Evolutionary conservation across 1,140 invertebrate species (phyloP), one percentile per base, ranked within the genome.

Genomic region (Drosophila simulans): DNA sequence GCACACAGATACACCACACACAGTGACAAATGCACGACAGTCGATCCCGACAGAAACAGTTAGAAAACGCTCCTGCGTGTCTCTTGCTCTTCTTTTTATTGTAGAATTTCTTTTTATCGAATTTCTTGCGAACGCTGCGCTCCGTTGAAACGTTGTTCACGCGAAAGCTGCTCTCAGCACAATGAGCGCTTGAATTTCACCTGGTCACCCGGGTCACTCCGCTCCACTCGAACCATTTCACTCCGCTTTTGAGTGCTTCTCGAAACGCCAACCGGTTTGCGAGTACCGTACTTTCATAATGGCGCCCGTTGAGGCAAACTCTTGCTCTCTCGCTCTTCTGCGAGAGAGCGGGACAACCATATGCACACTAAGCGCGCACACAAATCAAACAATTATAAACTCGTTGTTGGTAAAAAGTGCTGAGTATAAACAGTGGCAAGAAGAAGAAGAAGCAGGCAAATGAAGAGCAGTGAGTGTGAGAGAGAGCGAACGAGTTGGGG

Each of bases 111-210:
- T n/a, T 68, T 53, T 70, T 12, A 52, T 62, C 7, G 4, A 31
- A 51, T 39, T 40, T 34, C 43, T 42, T 71, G 12, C 45, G 45
- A 37, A 58, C 42, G 37, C 49, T 63, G 56, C 53, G 63, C 54
- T 75, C 74, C 73, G 77, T 73, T 77, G 59, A 20, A 75, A 91
- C 89, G 89, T 91, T 91, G 89, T 88, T 89, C 73, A 91, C 89
- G 85, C 83, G 89, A 91, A 91, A 91, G 84, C 89, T 80, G 81
- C 84, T 90, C 86, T 83, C 69, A 80, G 65, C 81, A 80, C 73
- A 90, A 83, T 90, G 86, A 86, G 79, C 70, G 63, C 62, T 72
- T 72, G 59, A 40, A 52, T 68, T 56, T 51, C 45, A 46, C 54
- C 49, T 51, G 45, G 64, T 49, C 49, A 12, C 31, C 69, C 34